Base-by-base conservation (phyloP, 2,113 vertebrate genomes). In the Solea solea region DNA sequence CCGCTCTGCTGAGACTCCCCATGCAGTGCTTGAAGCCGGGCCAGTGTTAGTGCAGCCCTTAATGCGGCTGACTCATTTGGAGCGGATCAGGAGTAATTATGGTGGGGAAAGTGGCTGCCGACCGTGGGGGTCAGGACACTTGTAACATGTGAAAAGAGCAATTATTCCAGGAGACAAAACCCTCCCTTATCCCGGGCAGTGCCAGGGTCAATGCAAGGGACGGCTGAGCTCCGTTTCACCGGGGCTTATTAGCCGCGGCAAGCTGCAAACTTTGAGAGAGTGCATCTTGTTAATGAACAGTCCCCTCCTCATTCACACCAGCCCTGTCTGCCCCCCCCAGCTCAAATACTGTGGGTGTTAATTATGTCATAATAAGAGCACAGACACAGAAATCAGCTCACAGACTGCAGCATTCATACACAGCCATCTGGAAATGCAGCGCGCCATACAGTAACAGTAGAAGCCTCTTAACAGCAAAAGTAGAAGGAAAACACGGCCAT, bases 111-210 rank as follows among this genome's bases (percentile, higher is more conserved):
- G 91, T 90, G 91, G 86, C 91, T 92, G 89, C 89, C 74, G 91
- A 92, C 91, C 84, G 74, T 87, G 89, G 92, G 92, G 94, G 92
- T 94, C 93, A 92, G 92, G 91, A 93, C 92, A 93, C 92, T 94
- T 92, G 93, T 90, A 94, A 94, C 90, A 94, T 93, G 91, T 94
- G 92, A 94, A 94, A 94, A 94, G 93, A 93, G 93, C 93, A 94
- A 94, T 94, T 94, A 94, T 94, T 94, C 90, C 89, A 70, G 85
- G 73, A 93, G 93, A 94, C 93, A 94, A 93, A 93, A 92, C 88
- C 93, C 89, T 91, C 88, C 89, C 92, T 94, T 93, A 93, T 92
- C 89, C 91, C 21, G 83, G 81, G 89, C 90, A 90, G 84, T 84
- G 89, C 88, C 87, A 88, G 93, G 93, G 92, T 93, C 93, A 93